Evolutionary conservation across 2,888 invertebrate genomes (phyloP), one percentile per base, ranked within the genome.

Genomic region (Pantelozetes paolii): DNA sequence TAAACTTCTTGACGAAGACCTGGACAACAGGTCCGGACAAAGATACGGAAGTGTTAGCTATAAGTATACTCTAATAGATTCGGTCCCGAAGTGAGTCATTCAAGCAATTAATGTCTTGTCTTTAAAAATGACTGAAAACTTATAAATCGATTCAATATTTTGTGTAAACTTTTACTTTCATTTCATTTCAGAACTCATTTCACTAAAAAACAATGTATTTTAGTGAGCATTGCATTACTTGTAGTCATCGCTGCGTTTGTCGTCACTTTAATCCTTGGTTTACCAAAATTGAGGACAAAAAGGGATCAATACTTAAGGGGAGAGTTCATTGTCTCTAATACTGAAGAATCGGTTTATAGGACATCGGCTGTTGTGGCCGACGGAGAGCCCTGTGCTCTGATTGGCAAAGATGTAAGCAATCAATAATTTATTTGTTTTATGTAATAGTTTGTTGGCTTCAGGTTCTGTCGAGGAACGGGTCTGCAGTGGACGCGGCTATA

Each of bases 401-500:
- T 91, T 78, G 91, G 90, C 79, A 86, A 86, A 91, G 91, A 84
- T 83, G 86, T 45, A 45, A 45, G 11, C 6, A 15, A 11, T 45
- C 45, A 15, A 13, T 18, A 15, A 45, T 13, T 45, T 2, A 28
- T 40, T 73, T 42, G 11, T 2, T 62, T 30, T 62, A 20, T 23
- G n/a, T 20, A 50, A n/a, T 40, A 40, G 5, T 18, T 42, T 20
- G 23, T 13, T 13, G 9, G 6, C 36, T 13, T 88, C 81, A 28
- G 82, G 23, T 69, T 0, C 36, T 69, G 13, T 45, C 26, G 23
- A 36, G 15, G 40, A 69, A 69, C 23, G 83, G 83, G 18, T 81
- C 82, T 69, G 92, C 91, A 0, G 90, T 90, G 3, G 95, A 95
- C 81, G 90, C 93, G 0, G 90, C 92, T 0, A 90, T 95, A 79